Evolutionary conservation across 2,113 vertebrate species (phyloP).

Genomic region (Pleuronectes platessa): DNA sequence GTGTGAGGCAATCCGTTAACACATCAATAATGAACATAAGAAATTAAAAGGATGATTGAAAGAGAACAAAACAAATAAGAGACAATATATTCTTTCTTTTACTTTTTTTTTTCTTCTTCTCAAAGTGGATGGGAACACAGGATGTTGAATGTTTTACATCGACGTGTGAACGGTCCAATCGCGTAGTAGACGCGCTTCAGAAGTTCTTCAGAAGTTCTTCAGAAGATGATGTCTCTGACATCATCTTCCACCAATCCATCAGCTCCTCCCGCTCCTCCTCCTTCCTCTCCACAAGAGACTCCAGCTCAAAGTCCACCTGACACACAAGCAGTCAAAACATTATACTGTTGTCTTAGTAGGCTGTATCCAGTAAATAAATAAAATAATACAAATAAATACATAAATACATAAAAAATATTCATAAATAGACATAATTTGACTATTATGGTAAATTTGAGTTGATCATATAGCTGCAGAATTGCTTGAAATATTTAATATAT

Average conservation of each 20-base stretch:
- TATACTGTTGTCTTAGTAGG: too few relatives aligned
- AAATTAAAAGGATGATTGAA: too few relatives aligned
- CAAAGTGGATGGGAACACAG: constrained; percentile 65
- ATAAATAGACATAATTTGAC: too few relatives aligned
- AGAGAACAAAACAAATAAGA: too few relatives aligned
- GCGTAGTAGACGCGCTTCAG: constrained; percentile 75
- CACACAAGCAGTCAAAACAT: background rate
- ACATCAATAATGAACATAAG: too few relatives aligned
- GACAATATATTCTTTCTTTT: constrained; percentile 51
- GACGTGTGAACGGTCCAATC: constrained; percentile 40
- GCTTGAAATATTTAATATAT: too few relatives aligned
- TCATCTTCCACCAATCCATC: constrained; percentile 99
- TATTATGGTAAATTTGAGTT: too few relatives aligned
- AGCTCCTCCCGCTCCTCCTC: constrained; percentile 98
- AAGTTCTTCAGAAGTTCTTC: constrained; percentile 99
- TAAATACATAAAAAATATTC: too few relatives aligned
- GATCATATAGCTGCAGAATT: too few relatives aligned
- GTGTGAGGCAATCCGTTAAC: too few relatives aligned
- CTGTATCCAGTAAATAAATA: background rate
- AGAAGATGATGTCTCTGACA: constrained; percentile 99
- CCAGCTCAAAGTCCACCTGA: constrained; percentile 97
- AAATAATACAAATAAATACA: too few relatives aligned
- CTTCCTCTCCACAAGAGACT: constrained; percentile 96
- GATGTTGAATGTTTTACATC: constrained; percentile 77
- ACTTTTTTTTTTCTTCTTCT: constrained; percentile 7